Conservation (phyloP, 92 coral and sea anemone genomes). For the Montipora capitata region DNA sequence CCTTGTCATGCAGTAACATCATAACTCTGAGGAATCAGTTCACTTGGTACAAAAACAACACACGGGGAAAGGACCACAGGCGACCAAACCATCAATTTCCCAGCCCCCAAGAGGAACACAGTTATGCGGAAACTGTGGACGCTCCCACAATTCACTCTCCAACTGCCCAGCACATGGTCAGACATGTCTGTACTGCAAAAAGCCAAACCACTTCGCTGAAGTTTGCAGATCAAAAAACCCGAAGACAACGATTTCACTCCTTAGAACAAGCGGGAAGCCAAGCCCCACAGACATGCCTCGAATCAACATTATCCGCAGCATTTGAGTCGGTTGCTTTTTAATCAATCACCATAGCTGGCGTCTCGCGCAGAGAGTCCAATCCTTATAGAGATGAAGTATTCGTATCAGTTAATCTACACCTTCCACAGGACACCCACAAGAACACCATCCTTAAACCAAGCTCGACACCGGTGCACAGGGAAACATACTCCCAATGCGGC, state of each 20-base stretch:
- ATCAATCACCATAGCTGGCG: slow-evolving; percentile 44
- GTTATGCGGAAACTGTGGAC: slow-evolving; percentile 70
- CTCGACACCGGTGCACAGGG: slow-evolving; percentile 69
- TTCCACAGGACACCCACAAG: background rate
- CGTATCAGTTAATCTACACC: slow-evolving; percentile 40
- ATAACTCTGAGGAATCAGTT: too few species aligned
- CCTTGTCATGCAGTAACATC: too few species aligned
- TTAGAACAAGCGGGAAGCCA: slow-evolving; percentile 8
- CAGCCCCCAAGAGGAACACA: slow-evolving; percentile 35
- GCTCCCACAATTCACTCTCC: slow-evolving; percentile 19
- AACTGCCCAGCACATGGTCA: too few species aligned
- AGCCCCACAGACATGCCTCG: too few species aligned
- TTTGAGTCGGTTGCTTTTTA: slow-evolving; percentile 35
- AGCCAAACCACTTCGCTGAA: slow-evolving; percentile 40
- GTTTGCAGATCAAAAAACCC: slow-evolving; percentile 32
- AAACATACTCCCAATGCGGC: slow-evolving; percentile 56
- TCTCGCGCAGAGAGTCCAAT: slow-evolving; percentile 8
- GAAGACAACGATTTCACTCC: slow-evolving; percentile 28
- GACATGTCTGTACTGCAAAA: slow-evolving; percentile 47
- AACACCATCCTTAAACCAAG: slow-evolving; percentile 44
- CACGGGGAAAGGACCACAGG: slow-evolving; percentile 42
- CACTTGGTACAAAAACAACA: slow-evolving; percentile 8
- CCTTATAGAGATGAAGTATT: slow-evolving; percentile 50
- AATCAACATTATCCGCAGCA: too few species aligned
- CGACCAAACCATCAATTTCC: slow-evolving; percentile 38